phyloP scores from a whole-genome alignment of 2,888 invertebrate genomes.

The Onchidella celtica region DNA sequence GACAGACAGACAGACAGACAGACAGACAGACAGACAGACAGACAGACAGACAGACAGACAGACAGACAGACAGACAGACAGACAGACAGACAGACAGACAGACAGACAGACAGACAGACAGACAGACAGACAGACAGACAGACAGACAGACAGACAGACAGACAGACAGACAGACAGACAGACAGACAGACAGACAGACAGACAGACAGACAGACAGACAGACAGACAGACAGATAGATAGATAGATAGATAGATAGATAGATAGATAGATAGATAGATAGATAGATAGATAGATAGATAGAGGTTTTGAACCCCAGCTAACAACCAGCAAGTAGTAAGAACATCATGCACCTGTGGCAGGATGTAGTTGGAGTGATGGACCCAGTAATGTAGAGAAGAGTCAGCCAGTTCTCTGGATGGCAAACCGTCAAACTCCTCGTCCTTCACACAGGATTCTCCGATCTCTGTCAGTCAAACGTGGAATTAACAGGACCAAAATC shows the following conservation, averaged over 20 bases:
- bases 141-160: constrained; percentile 29
- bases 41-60: constrained; percentile 34
- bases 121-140: constrained; percentile 5
- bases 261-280: constrained; percentile 17
- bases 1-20: constrained; percentile 45
- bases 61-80: constrained; percentile 27
- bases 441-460: too few species aligned
- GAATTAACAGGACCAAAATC: too few species aligned
- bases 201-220: constrained; percentile 20
- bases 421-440: too few species aligned
- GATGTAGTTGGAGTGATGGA: too few species aligned
- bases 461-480: too few species aligned
- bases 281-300: neutral
- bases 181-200: constrained; percentile 24
- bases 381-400: too few species aligned
- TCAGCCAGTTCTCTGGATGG: too few species aligned
- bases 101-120: constrained; percentile 22
- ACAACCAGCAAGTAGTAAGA: too few species aligned
- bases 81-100: constrained; percentile 37
- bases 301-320: too few species aligned
- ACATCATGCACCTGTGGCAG: too few species aligned
- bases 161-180: constrained; percentile 30
- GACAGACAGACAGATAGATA: constrained; percentile 20
- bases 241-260: constrained; percentile 21
- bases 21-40: constrained; percentile 40